Percentiles rank a stretch among this genome's conserved stretches.
Evolutionary conservation across 1,140 invertebrate genomes (phyloP).

Genomic region (Mya arenaria): DNA sequence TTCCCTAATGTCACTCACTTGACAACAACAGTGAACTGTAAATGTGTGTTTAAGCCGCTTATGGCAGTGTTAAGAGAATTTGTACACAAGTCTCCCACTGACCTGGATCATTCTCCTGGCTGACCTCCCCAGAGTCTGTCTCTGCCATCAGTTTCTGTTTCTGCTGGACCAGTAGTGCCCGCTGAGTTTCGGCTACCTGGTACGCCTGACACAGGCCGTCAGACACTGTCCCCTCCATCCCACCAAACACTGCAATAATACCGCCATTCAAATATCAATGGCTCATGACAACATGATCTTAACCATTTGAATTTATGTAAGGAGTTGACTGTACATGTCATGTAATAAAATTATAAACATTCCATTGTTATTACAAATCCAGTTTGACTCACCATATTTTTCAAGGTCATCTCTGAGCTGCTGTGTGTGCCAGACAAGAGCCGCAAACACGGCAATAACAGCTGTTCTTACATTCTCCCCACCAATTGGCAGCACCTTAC

Average conservation of each 20-base stretch:
- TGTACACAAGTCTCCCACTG: no score
- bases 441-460: constrained; percentile 74
- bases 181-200: constrained; percentile 73
- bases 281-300: no score
- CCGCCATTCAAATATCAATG: no score
- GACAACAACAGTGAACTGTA: no score
- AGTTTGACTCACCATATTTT: constrained; percentile 73
- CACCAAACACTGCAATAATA: constrained; percentile 65
- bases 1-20: no score
- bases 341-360: no score
- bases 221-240: constrained; percentile 58
- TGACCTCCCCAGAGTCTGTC: constrained; percentile 52
- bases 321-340: no score
- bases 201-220: constrained; percentile 77
- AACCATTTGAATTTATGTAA: no score
- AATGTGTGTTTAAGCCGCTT: no score
- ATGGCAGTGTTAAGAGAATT: no score
- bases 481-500: constrained; percentile 66
- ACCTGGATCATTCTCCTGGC: constrained; percentile 63
- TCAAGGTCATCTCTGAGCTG: constrained; percentile 76
- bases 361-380: no score
- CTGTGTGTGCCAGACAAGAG: constrained; percentile 79
- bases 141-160: constrained; percentile 66
- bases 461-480: constrained; percentile 69
- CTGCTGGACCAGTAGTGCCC: constrained; percentile 68